Evolutionary conservation across 2,797 vertebrate genomes (phyloP), one percentile per base, ranked within the genome.

Genomic region (Macrochelys suwanniensis): DNA sequence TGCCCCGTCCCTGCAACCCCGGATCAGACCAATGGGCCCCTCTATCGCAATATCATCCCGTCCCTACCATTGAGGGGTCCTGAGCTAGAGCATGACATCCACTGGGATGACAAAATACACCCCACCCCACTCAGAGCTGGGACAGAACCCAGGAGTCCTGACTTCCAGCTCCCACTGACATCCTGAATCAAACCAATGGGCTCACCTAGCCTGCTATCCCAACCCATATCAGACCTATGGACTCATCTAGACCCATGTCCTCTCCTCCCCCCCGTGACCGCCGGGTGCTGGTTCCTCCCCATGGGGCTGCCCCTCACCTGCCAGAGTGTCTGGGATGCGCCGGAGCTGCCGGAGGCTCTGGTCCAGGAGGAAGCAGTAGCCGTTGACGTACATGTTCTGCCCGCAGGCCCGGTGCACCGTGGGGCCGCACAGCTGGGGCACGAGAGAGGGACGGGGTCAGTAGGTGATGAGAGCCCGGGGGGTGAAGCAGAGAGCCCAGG

Each of bases 351-450:
- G 88, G 33, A 61, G 15, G 54, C 91, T 89, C 53, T 92, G 31
- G 26, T 90, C 95, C n/a, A 98, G 95, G 23, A 95, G 78, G 91
- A 97, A 98, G 65, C 98, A 98, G 15, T 97, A 86, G 26, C 98
- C 98, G 3, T 96, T 97, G 37, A 96, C 33, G 1, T 97, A 98
- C 1, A 84, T 93, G 71, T 97, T 97, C 76, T 95, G 89, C 47
- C 97, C 97, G 57, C 98, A 98, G 2, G 37, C 87, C 76, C 96
- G 97, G 16, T 97, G 97, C 33, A 96, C 83, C 0, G 97, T 98
- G 49, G 98, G 98, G 5, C 98, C 98, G 6, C 98, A 98, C 10
- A 94, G 97, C 98, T 98, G 80, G 15, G 45, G 19, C 65, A 71
- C 2, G n/a, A 71, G 21, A 71, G n/a, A 23, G 19, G 21, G 65